Base-by-base conservation (phyloP, 1,140 invertebrate genomes). In the Ceratoteleas bidentatus region DNA sequence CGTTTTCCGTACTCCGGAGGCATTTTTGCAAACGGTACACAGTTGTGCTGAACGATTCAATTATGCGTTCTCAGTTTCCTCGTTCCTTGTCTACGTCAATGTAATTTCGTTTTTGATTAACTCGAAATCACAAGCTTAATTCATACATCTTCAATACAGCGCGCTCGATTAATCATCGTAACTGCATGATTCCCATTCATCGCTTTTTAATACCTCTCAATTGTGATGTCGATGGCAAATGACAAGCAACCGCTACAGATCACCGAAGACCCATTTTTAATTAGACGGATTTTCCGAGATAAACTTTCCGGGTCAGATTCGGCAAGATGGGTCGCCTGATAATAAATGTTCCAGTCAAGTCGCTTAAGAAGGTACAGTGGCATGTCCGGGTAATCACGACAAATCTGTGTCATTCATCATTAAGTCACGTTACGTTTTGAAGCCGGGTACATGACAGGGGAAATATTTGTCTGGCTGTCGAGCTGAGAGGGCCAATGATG, bases 361-460 rank as follows among this genome's bases (percentile, higher is more conserved):
- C 32, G 24, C 11, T 3, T 33, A 0, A n/a, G 11, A 34, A 14
- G 14, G 8, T 54, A 54, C 62, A 76, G 64, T 68, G 56, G 64
- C 57, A 47, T 76, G 73, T 76, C 49, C 36, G 4, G 47, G 38
- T 38, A 56, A 49, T 45, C 49, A 40, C 56, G 56, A 76, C 73
- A 76, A 76, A 68, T 76, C 64, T 3, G 14, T 52, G 49, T 62
- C 73, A 68, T 68, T 76, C 40, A 68, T 76, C 64, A 65, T 9
- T n/a, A 4, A 58, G 53, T 43, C 14, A 34, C 34, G 54, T 34
- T 62, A 53, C 36, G 24, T 75, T 66, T 60, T 15, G 10, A 13
- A 33, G 11, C 56, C 49, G 47, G 11, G 36, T 45, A 60, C 53
- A 66, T 43, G 60, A 66, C 34, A 60, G 4, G 32, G 15, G 47